These are phyloP conservation scores for Capitulum mitella DNA, from an alignment of 2,888 invertebrate genomes.

Conservation along the genomic window DNA sequence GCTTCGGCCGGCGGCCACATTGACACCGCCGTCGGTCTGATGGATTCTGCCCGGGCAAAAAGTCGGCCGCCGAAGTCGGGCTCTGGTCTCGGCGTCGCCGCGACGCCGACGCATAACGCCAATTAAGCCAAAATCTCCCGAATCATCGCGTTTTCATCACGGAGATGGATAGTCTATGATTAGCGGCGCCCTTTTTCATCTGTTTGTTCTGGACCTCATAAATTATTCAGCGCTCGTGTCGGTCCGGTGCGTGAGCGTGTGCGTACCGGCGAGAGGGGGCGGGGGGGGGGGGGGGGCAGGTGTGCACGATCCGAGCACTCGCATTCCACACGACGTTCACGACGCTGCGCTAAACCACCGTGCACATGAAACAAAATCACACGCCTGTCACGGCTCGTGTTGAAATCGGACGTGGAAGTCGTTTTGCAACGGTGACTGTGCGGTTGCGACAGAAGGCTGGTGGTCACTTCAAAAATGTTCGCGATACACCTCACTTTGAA, in stretches of 20 bases:
- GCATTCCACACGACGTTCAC: background rate
- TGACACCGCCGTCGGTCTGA: background rate
- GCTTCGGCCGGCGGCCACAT: background rate
- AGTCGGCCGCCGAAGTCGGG: background rate
- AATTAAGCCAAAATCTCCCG: background rate
- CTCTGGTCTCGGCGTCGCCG: background rate
- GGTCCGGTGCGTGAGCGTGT: background rate
- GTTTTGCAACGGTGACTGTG: background rate
- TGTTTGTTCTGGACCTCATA: constrained; percentile 9
- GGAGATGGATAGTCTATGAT: constrained; percentile 2
- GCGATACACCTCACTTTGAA: no score
- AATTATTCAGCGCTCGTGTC: background rate
- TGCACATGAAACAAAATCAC: background rate
- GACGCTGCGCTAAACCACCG: background rate
- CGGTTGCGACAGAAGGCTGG: no score
- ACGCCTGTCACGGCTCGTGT: background rate
- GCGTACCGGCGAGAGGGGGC: background rate
- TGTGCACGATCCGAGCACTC: background rate
- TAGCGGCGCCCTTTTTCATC: constrained; percentile 13
- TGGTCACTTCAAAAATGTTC: no score
- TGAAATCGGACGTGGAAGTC: background rate
- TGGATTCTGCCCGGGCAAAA: background rate
- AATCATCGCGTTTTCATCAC: constrained; percentile 22
- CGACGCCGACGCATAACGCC: background rate
- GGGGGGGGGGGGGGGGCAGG: background rate